Evolutionary conservation across 2,888 invertebrate genomes (phyloP).

Genomic region (Tenthredo amoena): DNA sequence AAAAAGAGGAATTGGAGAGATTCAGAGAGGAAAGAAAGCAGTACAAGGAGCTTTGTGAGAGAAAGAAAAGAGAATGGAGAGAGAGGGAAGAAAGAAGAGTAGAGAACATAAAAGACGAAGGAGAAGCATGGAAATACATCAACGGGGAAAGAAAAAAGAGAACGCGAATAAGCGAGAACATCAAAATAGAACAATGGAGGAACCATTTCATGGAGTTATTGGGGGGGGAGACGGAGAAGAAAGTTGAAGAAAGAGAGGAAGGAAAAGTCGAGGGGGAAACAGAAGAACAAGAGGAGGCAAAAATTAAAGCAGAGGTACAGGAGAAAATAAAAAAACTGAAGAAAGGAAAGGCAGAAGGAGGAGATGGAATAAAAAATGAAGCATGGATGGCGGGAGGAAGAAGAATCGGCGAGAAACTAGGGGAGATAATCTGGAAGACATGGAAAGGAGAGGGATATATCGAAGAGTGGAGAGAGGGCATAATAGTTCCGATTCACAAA

Average conservation of each 20-base stretch:
- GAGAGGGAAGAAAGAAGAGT: not conserved
- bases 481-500: slow-evolving; percentile 42
- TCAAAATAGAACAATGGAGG: not conserved
- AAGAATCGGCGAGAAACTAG: not conserved
- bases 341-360: not conserved
- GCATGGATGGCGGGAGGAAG: not conserved
- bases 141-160: slow-evolving; percentile 6
- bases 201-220: not conserved
- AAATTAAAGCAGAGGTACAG: not conserved
- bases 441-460: slow-evolving; percentile 36
- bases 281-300: not conserved
- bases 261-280: not conserved
- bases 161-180: not conserved
- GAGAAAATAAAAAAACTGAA: not conserved
- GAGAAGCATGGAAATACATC: not conserved
- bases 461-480: slow-evolving; percentile 46
- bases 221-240: not conserved
- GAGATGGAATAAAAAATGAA: slow-evolving; percentile 17
- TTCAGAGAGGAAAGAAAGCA: not conserved
- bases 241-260: not conserved
- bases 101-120: not conserved
- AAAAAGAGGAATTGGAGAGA: no score
- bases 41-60: not conserved
- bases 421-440: not conserved
- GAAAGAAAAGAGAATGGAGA: not conserved